Evolutionary conservation across 2,888 invertebrate species (phyloP).

Genomic region (Latrodectus elegans): DNA sequence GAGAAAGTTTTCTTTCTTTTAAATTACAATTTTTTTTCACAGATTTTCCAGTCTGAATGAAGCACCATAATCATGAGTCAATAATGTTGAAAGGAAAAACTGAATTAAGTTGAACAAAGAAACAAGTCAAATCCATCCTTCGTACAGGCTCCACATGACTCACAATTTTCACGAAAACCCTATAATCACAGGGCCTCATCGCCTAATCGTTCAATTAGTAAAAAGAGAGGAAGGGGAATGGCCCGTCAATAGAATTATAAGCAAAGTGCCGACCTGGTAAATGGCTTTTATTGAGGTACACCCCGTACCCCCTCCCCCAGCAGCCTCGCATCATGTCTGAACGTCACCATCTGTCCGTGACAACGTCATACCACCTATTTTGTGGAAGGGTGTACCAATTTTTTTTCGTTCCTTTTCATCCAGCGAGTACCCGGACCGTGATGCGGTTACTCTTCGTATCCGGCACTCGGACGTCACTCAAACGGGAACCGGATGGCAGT

Average conservation of each 20-base stretch:
- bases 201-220: slow-evolving; percentile 31
- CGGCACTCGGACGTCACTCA: neutral
- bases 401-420: neutral
- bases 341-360: neutral
- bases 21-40: too few species aligned
- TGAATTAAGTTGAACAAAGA: too few species aligned
- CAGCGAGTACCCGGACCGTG: neutral
- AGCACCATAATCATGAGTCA: too few species aligned
- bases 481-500: slow-evolving; percentile 10
- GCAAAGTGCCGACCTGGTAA: neutral
- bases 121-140: neutral
- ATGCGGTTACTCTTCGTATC: neutral
- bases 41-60: too few species aligned
- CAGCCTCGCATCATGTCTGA: neutral
- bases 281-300: slow-evolving; percentile 1
- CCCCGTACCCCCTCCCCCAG: neutral
- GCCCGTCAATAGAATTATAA: slow-evolving; percentile 2
- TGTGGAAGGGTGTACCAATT: neutral
- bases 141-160: neutral
- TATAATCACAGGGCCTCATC: slow-evolving; percentile 20
- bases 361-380: neutral
- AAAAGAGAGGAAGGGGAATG: neutral
- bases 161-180: neutral
- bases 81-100: too few species aligned
- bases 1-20: too few species aligned